A percentile compares a stretch with the other conserved stretches of the same genome.
phyloP scores from a whole-genome alignment of 1,140 invertebrate species.

The Pemphigus obesinymphae region DNA sequence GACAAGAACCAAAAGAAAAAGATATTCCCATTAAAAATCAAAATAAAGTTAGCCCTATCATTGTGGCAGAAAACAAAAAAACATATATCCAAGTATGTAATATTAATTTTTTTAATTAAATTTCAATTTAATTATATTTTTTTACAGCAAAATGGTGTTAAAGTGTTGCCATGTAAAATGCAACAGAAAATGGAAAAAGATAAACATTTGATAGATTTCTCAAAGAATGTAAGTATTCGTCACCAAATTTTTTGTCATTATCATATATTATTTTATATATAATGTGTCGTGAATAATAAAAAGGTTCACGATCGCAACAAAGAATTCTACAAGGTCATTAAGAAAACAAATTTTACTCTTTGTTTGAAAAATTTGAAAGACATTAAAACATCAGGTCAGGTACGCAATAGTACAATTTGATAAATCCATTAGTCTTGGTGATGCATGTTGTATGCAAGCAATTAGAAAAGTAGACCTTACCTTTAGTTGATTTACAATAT shows the following conservation, averaged over 20 bases:
- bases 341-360: constrained; percentile 23
- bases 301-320: constrained; percentile 33
- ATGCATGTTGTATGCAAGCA: not conserved
- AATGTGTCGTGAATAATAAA: constrained; percentile 18
- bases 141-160: constrained; percentile 25
- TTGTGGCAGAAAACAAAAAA: constrained; percentile 43
- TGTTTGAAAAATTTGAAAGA: constrained; percentile 31
- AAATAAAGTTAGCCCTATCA: constrained; percentile 2
- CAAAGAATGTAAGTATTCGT: constrained; percentile 15
- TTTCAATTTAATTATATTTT: not conserved
- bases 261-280: not conserved
- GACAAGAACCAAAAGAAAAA: constrained; percentile 6
- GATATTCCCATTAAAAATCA: not conserved
- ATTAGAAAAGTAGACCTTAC: not conserved
- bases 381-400: constrained; percentile 21
- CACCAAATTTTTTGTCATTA: not conserved
- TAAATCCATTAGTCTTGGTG: not conserved
- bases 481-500: too few relatives aligned
- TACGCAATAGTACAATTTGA: constrained; percentile 14
- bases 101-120: not conserved
- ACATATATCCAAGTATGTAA: constrained; percentile 43
- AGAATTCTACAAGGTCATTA: constrained; percentile 35
- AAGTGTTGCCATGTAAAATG: constrained; percentile 32
- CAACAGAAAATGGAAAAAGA: constrained; percentile 29
- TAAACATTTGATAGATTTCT: constrained; percentile 17